Conservation (phyloP, 30 jellyfish, hydroid and myxozoan genomes). For the Turritopsis dohrnii region DNA sequence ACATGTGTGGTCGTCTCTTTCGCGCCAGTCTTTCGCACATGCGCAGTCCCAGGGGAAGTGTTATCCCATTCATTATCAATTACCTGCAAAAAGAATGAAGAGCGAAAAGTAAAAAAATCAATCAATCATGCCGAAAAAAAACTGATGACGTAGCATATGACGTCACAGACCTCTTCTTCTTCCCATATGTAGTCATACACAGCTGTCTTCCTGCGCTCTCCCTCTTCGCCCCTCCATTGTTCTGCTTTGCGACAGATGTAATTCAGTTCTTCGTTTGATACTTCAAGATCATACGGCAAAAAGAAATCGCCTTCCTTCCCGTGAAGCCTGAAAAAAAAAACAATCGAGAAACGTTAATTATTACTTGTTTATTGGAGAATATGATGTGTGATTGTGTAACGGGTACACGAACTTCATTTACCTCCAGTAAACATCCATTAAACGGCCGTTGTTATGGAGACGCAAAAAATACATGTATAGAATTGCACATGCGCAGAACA, state of each 20-base stretch:
- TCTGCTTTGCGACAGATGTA: constrained; percentile 77
- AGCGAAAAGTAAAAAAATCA: no score
- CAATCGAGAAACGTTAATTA: no score
- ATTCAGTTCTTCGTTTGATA: constrained; percentile 72
- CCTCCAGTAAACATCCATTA: constrained; percentile 95
- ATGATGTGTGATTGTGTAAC: not conserved
- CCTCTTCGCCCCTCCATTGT: constrained; percentile 98
- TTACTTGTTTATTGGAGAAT: no score
- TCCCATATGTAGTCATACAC: constrained; percentile 91
- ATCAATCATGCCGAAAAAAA: no score
- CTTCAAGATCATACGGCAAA: constrained; percentile 71
- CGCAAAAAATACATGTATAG: constrained; percentile 74
- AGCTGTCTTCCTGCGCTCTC: constrained; percentile 82
- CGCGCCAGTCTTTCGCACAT: constrained; percentile 50
- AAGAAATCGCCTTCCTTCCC: constrained; percentile 76
- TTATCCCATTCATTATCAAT: constrained; percentile 74
- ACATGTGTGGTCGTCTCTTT: constrained; percentile 81
- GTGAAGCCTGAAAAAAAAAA: constrained; percentile 41
- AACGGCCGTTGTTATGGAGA: constrained; percentile 83
- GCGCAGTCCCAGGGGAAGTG: constrained; percentile 1
- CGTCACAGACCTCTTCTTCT: constrained; percentile 90
- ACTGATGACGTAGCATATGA: no score
- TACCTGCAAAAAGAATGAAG: constrained; percentile 40
- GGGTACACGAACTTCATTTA: not conserved
- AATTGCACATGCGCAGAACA: constrained; percentile 57